Conservation (phyloP, 2,797 vertebrate species). For the Cossypha polioptera region DNA sequence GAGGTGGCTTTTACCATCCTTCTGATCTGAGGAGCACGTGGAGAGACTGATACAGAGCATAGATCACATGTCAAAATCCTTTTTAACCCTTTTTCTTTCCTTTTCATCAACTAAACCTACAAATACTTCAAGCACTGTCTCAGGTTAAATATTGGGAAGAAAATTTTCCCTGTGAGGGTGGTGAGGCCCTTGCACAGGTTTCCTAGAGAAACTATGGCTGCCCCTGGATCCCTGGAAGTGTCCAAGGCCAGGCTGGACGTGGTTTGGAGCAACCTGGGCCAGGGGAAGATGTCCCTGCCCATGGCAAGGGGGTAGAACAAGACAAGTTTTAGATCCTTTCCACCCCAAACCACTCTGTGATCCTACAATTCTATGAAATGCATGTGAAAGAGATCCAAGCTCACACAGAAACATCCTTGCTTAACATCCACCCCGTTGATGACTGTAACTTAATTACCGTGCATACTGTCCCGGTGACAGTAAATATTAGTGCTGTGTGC, state of each 20-base stretch:
- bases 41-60: background rate
- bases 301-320: fast-evolving
- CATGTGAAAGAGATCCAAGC: background rate
- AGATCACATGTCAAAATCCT: background rate
- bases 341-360: background rate
- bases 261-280: fast-evolving
- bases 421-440: slow-evolving; percentile 2
- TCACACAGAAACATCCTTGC: background rate
- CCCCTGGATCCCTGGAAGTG: background rate
- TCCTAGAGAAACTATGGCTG: background rate
- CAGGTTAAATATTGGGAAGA: background rate
- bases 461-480: slow-evolving; percentile 12
- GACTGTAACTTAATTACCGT: slow-evolving; percentile 50
- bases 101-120: background rate
- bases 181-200: fast-evolving
- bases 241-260: fast-evolving
- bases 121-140: background rate
- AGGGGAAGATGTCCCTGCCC: background rate
- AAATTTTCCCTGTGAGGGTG: background rate
- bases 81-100: background rate
- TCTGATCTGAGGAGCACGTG: background rate
- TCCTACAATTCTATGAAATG: background rate
- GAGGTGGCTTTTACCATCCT: background rate
- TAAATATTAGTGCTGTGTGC: slow-evolving; percentile 66
- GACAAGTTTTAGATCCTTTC: background rate